Percentiles rank a stretch among this genome's conserved stretches.
These are phyloP conservation scores for Papilio aristodemus DNA, from an alignment of 1,140 invertebrate genomes.

Conservation along the genomic window DNA sequence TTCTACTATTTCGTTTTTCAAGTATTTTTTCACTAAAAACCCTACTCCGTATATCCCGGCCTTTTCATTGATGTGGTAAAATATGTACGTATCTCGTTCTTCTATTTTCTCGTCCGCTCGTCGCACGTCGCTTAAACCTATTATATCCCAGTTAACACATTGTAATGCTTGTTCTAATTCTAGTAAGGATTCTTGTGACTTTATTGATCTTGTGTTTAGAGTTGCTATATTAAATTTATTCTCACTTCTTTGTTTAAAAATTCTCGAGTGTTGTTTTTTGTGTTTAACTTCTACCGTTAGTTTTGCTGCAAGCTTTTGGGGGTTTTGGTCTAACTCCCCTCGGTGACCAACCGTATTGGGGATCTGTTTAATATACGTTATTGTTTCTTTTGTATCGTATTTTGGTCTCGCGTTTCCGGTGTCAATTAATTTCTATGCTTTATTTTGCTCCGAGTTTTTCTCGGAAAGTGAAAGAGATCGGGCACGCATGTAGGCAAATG, in stretches of 20 bases:
- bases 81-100: slow-evolving; percentile 10
- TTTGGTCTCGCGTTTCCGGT: slow-evolving; percentile 26
- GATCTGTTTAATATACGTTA: neutral
- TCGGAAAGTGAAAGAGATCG: slow-evolving; percentile 30
- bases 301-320: slow-evolving; percentile 1
- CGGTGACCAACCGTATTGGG: slow-evolving; percentile 35
- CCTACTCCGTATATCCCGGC: slow-evolving; percentile 26
- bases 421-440: slow-evolving; percentile 36
- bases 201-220: slow-evolving; percentile 20
- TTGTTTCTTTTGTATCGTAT: neutral
- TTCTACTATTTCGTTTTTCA: neutral
- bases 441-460: slow-evolving; percentile 24
- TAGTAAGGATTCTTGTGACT: neutral
- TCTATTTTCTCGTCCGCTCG: neutral
- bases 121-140: slow-evolving; percentile 33
- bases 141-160: slow-evolving; percentile 32
- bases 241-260: neutral
- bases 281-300: neutral
- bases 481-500: slow-evolving; percentile 34
- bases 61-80: slow-evolving; percentile 12
- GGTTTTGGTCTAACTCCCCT: slow-evolving; percentile 33
- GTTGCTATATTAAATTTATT: slow-evolving; percentile 16
- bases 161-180: slow-evolving; percentile 27
- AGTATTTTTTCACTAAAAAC: neutral
- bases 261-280: neutral